A percentile compares a stretch with the other conserved stretches of the same genome.
phyloP scores from a whole-genome alignment of 2,888 invertebrate species.

The Conistra vaccinii region DNA sequence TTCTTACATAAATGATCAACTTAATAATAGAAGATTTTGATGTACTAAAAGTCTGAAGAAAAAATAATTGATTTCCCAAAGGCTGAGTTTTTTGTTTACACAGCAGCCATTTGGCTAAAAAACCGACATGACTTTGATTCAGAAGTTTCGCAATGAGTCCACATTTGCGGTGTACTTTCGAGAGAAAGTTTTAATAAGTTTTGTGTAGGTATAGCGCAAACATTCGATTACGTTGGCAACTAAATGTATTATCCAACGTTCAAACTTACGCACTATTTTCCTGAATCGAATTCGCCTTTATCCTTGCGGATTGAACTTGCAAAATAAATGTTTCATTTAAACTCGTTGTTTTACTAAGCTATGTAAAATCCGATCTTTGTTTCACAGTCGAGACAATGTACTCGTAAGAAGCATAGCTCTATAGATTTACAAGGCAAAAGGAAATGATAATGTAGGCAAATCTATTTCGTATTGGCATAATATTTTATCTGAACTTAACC shows the following conservation, averaged over 20 bases:
- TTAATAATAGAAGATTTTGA: constrained; percentile 26
- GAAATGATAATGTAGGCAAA: constrained; percentile 34
- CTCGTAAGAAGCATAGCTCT: background rate
- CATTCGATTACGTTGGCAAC: constrained; percentile 24
- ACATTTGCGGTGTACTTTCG: constrained; percentile 43
- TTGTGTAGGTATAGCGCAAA: constrained; percentile 32
- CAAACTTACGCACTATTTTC: constrained; percentile 18
- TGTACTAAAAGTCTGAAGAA: constrained; percentile 25
- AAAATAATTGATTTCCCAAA: constrained; percentile 61
- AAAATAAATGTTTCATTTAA: constrained; percentile 49
- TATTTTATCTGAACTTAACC: too few relatives aligned
- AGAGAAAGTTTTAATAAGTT: constrained; percentile 58
- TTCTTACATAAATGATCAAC: too few relatives aligned
- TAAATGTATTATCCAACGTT: constrained; percentile 10
- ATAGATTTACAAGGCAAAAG: constrained; percentile 30
- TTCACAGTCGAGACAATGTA: background rate
- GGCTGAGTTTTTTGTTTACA: constrained; percentile 44
- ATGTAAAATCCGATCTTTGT: constrained; percentile 24
- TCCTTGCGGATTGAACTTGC: constrained; percentile 43
- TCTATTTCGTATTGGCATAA: background rate
- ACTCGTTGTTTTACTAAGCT: constrained; percentile 32
- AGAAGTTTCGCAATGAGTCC: constrained; percentile 51
- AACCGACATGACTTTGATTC: constrained; percentile 38
- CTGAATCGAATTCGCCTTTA: constrained; percentile 16
- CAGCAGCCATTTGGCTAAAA: constrained; percentile 25